Conservation (phyloP, 1,140 invertebrate species). For the Lasioglossum albipes region DNA sequence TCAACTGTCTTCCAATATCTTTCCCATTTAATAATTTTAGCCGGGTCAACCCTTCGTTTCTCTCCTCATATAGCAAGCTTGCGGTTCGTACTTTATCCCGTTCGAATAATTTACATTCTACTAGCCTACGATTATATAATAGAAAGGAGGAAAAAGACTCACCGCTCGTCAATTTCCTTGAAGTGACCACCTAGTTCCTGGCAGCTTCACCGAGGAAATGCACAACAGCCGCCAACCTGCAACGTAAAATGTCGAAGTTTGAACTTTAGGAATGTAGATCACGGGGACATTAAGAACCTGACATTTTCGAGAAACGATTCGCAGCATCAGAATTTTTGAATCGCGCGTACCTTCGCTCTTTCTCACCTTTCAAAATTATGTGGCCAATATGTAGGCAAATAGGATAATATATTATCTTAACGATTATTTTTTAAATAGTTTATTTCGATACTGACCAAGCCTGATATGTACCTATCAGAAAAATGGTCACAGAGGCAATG, state of each 20-base stretch:
- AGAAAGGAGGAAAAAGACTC: neutral
- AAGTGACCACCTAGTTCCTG: neutral
- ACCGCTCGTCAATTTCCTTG: neutral
- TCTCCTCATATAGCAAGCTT: neutral
- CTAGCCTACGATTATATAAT: neutral
- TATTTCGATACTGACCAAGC: no score
- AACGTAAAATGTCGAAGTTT: slow-evolving; percentile 38
- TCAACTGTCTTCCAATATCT: no score
- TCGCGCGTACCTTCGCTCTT: no score
- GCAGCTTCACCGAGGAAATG: neutral
- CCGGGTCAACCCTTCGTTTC: neutral
- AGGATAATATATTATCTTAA: no score
- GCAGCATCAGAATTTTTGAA: no score
- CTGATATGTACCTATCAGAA: no score
- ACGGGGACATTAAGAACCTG: neutral
- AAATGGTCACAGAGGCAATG: no score
- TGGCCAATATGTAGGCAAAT: no score
- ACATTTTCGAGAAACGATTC: neutral
- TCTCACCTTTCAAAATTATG: no score
- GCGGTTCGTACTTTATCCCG: neutral
- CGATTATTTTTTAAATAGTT: no score
- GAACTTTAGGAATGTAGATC: slow-evolving; percentile 11
- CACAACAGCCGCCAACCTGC: neutral
- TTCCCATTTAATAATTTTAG: no score
- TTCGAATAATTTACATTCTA: neutral